Evolutionary conservation across 2,797 vertebrate species (phyloP).

Genomic region (Orestias chungarensis): DNA sequence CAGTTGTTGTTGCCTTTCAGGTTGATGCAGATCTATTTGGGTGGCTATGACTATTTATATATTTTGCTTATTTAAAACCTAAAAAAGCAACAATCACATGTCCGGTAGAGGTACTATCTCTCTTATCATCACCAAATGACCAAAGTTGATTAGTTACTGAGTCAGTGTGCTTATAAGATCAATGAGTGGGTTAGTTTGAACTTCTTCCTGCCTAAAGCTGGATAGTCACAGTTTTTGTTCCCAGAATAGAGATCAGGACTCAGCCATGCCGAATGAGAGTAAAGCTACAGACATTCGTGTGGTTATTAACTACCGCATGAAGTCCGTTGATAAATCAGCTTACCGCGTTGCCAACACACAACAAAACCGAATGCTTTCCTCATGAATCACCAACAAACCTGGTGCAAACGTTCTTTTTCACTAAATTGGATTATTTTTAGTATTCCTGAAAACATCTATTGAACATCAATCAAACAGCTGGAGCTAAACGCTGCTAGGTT

Average conservation of each 20-base stretch:
- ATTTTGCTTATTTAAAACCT: neutral
- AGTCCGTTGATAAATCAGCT: neutral
- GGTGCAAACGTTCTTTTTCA: neutral
- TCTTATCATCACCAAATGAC: neutral
- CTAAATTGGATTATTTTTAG: too few species aligned
- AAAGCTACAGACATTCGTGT: neutral
- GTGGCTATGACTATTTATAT: neutral
- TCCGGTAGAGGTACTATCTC: neutral
- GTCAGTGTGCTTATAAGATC: neutral
- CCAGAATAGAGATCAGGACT: neutral
- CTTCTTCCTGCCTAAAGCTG: neutral
- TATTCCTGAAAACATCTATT: too few species aligned
- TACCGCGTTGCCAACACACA: neutral
- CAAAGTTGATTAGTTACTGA: neutral
- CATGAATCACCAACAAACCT: neutral
- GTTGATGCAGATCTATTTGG: neutral
- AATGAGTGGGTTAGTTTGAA: neutral
- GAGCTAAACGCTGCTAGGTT: neutral
- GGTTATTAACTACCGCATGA: neutral
- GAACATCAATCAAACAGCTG: too few species aligned
- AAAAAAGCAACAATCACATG: neutral
- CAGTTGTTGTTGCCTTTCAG: neutral
- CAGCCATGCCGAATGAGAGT: neutral
- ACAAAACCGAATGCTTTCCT: neutral
- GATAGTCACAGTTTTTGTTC: neutral